Conservation (phyloP, 2,113 vertebrate genomes). For the Gymnobelideus leadbeateri region DNA sequence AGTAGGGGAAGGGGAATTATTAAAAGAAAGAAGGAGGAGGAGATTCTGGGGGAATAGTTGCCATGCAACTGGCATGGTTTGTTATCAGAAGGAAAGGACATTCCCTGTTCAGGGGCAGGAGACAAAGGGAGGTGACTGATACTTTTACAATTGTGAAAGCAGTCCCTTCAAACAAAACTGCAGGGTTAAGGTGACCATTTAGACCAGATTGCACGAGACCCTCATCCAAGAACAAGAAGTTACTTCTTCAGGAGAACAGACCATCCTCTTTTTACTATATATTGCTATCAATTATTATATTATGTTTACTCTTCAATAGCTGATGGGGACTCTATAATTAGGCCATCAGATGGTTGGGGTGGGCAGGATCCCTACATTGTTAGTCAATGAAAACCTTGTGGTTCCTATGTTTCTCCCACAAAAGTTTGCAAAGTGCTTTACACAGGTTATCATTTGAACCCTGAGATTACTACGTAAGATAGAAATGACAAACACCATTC, state of each 20-base stretch:
- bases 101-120: background rate
- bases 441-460: background rate
- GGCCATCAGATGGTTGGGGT: background rate
- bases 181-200: background rate
- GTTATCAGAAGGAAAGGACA: background rate
- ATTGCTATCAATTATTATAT: background rate
- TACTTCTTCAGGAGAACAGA: background rate
- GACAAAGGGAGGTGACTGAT: background rate
- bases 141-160: background rate
- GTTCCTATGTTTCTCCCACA: background rate
- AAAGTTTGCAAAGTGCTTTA: background rate
- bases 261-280: background rate
- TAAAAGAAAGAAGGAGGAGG: background rate
- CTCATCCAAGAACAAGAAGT: background rate
- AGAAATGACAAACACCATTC: background rate
- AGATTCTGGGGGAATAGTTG: background rate
- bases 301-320: background rate
- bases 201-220: background rate
- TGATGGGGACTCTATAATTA: background rate
- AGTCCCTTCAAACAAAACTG: background rate
- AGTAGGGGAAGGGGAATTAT: background rate
- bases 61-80: background rate
- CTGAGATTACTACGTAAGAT: background rate
- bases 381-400: background rate
- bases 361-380: background rate